Evolutionary conservation across 2,797 vertebrate species (phyloP), one percentile per base, ranked within the genome.

Genomic region (Schizopygopsis pylzovi): DNA sequence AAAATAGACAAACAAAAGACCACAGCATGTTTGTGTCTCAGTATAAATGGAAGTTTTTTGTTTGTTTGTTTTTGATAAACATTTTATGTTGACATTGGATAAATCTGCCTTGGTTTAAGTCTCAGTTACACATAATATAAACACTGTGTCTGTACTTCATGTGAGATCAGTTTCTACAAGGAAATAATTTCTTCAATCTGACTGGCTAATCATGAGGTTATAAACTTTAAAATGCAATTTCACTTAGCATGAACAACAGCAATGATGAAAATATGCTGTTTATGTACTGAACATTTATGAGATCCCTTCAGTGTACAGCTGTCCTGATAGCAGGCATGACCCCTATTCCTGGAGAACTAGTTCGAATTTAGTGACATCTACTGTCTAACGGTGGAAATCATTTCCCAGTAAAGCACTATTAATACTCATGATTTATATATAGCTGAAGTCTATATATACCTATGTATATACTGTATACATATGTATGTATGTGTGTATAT

Each of bases 341-440:
- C 28, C 28, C 49, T 49, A 6, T 2, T 59, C 33, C 20, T 68
- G 47, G 9, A 39, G 41, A 82, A 68, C 70, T 68, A 49, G 45
- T 86, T 81, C 70, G 78, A 78, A 86, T 86, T 76, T 90, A 88
- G 85, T 87, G 90, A 89, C 90, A 89, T 87, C 90, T 90, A 85
- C 88, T 89, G 90, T 72, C 77, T 56, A 78, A 15, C 43, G 22
- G 49, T 12, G 70, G 80, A 67, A 87, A 80, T 81, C 28, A 56
- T 87, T 28, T 22, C 49, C 6, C 13, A 8, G 9, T 12, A 61
- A 49, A 13, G 16, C 16, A 16, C 28, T 33, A 65, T 16, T 37
- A 67, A 67, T 65, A 37, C 63, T 65, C 13, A 65, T 65, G 10
- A 10, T 49, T 11, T 47, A 15, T 8, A n/a, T 22, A 56, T 56